Conservation (phyloP, 2,113 vertebrate species). For the Poecile atricapillus region DNA sequence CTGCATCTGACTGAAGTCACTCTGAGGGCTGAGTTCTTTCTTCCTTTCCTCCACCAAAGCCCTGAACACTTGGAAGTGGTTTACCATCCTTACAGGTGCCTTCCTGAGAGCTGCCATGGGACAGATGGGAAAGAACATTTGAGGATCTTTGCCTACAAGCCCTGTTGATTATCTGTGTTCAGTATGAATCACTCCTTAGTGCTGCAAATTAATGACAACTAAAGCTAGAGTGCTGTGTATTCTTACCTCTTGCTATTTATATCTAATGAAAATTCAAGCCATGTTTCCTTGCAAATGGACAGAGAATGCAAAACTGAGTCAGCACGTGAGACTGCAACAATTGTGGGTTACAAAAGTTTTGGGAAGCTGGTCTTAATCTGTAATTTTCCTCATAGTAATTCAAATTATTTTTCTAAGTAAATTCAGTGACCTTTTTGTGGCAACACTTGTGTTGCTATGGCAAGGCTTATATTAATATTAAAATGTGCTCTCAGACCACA, state of each 20-base stretch:
- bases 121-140: not conserved
- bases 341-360: not conserved
- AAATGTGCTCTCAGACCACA: slow-evolving; percentile 8
- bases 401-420: not conserved
- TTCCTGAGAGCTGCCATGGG: not conserved
- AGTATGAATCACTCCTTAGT: not conserved
- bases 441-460: slow-evolving; percentile 13
- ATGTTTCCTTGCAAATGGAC: not conserved
- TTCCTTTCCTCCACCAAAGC: not conserved
- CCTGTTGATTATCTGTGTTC: not conserved
- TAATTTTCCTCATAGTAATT: not conserved
- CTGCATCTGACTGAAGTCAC: not conserved
- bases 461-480: slow-evolving; percentile 37
- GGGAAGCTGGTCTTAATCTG: not conserved
- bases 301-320: not conserved
- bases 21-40: not conserved
- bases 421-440: slow-evolving; percentile 10
- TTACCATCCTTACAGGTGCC: not conserved
- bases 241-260: not conserved
- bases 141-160: not conserved
- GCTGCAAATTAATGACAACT: not conserved
- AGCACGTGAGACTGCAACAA: not conserved
- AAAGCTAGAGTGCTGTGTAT: not conserved
- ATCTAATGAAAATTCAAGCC: not conserved
- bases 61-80: not conserved